These are phyloP conservation scores for Scotopteryx bipunctaria DNA, from an alignment of 2,888 invertebrate genomes.

Conservation along the genomic window DNA sequence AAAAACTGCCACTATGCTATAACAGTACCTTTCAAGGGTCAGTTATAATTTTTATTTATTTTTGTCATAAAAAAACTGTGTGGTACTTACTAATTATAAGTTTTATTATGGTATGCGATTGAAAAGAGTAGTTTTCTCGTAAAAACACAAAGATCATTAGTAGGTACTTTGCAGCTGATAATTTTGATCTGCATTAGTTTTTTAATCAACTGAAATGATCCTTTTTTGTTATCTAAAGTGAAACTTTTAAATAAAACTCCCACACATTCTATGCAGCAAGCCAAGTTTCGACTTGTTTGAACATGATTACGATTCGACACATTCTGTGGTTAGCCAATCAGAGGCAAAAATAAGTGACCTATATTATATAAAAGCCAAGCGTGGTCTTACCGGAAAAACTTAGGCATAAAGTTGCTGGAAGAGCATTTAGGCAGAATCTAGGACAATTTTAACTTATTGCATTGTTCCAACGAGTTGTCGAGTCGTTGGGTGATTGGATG, in stretches of 20 bases:
- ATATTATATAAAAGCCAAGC: constrained; percentile 34
- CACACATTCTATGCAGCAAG: constrained; percentile 6
- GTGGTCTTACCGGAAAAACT: constrained; percentile 24
- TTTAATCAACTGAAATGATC: not conserved
- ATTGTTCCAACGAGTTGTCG: too few species aligned
- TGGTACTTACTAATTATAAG: too few species aligned
- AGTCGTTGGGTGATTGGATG: too few species aligned
- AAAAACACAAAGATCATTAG: too few species aligned
- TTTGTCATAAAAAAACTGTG: too few species aligned
- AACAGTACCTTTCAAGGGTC: too few species aligned
- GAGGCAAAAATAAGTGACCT: constrained; percentile 38
- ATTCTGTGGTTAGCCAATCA: constrained; percentile 39
- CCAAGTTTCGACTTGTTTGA: constrained; percentile 37
- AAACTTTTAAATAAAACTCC: not conserved
- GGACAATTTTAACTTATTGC: too few species aligned
- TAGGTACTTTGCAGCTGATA: too few species aligned
- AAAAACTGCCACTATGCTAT: too few species aligned
- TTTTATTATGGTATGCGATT: too few species aligned
- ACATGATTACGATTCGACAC: constrained; percentile 39
- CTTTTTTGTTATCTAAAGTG: not conserved
- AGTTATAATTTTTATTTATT: too few species aligned
- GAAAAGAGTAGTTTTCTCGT: too few species aligned
- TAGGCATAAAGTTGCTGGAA: constrained; percentile 23
- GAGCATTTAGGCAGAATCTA: not conserved
- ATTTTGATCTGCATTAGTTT: not conserved